These are phyloP conservation scores for Athrips mouffetella DNA, from an alignment of 2,888 invertebrate species.

Conservation along the genomic window DNA sequence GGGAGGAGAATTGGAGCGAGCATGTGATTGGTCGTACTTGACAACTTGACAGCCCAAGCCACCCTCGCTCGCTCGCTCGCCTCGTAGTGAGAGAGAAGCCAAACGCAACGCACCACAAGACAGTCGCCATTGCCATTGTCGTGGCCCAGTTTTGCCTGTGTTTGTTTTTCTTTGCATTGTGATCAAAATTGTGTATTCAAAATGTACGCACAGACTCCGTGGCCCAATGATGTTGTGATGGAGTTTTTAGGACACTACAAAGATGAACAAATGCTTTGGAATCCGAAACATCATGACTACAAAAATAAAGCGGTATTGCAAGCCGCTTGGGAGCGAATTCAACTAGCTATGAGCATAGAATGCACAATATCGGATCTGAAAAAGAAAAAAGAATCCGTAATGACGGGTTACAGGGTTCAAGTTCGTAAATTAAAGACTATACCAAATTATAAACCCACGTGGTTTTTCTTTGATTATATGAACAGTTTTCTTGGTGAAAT, in stretches of 20 bases:
- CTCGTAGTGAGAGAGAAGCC: too few relatives aligned
- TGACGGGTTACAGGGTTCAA: slow-evolving; percentile 64
- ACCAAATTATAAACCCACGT: slow-evolving; percentile 48
- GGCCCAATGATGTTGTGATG: slow-evolving; percentile 53
- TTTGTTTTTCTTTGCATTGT: neutral
- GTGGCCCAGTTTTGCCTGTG: neutral
- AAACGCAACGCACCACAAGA: too few relatives aligned
- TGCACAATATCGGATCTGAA: slow-evolving; percentile 56
- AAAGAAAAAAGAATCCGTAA: slow-evolving; percentile 68
- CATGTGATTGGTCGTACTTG: slow-evolving; percentile 43
- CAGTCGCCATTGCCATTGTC: too few relatives aligned
- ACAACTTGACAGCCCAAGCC: neutral
- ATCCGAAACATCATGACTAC: slow-evolving; percentile 56
- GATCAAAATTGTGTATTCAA: slow-evolving; percentile 21
- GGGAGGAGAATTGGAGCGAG: slow-evolving; percentile 32
- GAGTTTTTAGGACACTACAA: slow-evolving; percentile 64
- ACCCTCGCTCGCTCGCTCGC: neutral
- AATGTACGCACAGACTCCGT: neutral
- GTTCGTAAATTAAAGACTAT: slow-evolving; percentile 48
- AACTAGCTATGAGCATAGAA: slow-evolving; percentile 45
- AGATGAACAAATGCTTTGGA: slow-evolving; percentile 60
- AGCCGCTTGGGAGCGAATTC: slow-evolving; percentile 64
- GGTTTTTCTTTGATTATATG: slow-evolving; percentile 68
- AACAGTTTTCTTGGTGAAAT: slow-evolving; percentile 63
- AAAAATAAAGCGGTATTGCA: slow-evolving; percentile 55